phyloP scores from a whole-genome alignment of 1,140 invertebrate species.

The Bombus waltoni region DNA sequence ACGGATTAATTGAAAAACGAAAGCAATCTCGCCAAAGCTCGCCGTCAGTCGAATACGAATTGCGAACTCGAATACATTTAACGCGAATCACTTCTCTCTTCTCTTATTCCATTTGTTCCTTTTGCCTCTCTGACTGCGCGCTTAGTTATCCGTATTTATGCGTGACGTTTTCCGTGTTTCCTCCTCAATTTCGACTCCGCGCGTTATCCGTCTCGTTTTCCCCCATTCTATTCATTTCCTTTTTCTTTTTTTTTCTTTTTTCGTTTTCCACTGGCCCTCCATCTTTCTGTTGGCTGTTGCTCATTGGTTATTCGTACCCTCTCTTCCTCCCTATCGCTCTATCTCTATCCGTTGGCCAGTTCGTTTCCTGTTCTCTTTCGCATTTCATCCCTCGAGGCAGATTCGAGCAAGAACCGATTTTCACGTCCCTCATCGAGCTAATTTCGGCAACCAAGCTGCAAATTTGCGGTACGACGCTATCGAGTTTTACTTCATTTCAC shows the following conservation, averaged over 20 bases:
- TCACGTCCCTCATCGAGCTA: conserved; percentile 61
- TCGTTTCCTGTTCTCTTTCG: background rate
- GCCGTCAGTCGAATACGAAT: conserved; percentile 36
- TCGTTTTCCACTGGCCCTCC: background rate
- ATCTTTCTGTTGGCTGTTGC: background rate
- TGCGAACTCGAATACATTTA: conserved; percentile 49
- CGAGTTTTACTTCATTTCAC: conserved; percentile 63
- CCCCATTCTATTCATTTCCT: too few species aligned
- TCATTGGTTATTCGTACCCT: background rate
- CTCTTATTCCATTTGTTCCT: background rate
- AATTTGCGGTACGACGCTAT: conserved; percentile 67
- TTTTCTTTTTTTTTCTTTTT: background rate
- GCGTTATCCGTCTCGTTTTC: background rate
- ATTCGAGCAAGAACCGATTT: conserved; percentile 58
- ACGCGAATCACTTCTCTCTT: background rate
- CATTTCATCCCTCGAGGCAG: conserved; percentile 59
- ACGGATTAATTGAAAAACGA: conserved; percentile 76
- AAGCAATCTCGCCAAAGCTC: conserved; percentile 69
- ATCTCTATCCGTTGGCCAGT: background rate
- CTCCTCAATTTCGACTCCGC: background rate
- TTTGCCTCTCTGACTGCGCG: background rate
- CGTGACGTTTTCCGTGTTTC: conserved; percentile 10
- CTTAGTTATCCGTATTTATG: conserved; percentile 20
- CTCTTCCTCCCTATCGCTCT: background rate
- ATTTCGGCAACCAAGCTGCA: conserved; percentile 67